A percentile compares a stretch with the other conserved stretches of the same genome.
Conservation (phyloP, 2,888 invertebrate genomes). For the Cryptus viduatorius region DNA sequence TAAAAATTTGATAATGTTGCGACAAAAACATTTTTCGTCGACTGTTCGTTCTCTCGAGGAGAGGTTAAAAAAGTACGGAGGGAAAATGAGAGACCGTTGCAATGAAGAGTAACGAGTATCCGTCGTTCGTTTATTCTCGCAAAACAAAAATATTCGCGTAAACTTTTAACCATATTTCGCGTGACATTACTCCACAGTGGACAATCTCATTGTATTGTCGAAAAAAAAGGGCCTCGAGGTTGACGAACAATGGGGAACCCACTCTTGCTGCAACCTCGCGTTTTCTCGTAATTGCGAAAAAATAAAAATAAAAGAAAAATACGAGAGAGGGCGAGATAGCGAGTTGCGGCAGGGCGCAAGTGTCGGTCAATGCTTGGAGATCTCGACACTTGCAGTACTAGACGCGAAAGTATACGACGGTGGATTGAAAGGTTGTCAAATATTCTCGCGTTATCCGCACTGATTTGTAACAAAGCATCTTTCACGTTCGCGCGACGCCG, state of each 20-base stretch:
- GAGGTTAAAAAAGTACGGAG: too few relatives aligned
- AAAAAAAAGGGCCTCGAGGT: conserved; percentile 40
- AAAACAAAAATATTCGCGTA: background rate
- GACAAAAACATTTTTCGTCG: background rate
- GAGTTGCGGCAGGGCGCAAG: conserved; percentile 39
- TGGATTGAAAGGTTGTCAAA: background rate
- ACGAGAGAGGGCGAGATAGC: conserved; percentile 28
- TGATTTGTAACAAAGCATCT: too few relatives aligned
- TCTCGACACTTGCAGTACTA: background rate
- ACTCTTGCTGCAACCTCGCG: conserved; percentile 21
- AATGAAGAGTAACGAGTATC: too few relatives aligned
- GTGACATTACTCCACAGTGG: conserved; percentile 10
- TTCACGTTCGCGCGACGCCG: too few relatives aligned
- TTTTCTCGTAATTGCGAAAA: conserved; percentile 48
- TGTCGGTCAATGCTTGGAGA: conserved; percentile 37
- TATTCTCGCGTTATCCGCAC: conserved; percentile 13
- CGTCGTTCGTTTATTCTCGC: too few relatives aligned
- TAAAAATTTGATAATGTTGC: background rate
- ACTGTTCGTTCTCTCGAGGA: background rate
- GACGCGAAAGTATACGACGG: background rate
- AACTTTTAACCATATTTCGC: conserved; percentile 42
- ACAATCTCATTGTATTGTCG: background rate
- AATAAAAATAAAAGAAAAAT: conserved; percentile 56
- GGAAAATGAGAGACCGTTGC: too few relatives aligned
- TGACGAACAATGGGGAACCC: conserved; percentile 45